Conservation (phyloP, 2,113 vertebrate genomes). For the Microcebus griseorufus region DNA sequence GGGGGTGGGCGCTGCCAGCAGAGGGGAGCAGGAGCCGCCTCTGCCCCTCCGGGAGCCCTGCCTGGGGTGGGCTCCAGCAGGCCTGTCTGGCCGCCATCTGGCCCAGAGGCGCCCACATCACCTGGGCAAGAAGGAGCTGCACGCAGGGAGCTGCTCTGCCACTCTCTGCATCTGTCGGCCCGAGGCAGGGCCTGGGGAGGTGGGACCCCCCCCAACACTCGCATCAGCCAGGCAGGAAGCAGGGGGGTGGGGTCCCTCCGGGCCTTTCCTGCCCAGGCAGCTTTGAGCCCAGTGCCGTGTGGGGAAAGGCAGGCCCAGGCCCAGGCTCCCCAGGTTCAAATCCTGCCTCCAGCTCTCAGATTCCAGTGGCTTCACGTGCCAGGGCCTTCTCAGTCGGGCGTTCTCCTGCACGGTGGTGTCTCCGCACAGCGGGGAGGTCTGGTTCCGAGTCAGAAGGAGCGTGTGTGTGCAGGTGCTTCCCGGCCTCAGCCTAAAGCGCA, state of each 20-base stretch:
- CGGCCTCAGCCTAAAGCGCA: accelerated
- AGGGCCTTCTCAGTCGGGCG: not conserved
- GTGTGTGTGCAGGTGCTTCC: accelerated
- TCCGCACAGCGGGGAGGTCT: not conserved
- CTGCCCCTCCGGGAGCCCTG: not conserved
- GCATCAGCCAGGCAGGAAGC: not conserved
- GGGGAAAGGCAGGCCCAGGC: no score
- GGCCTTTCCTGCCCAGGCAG: not conserved
- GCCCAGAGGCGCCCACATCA: not conserved
- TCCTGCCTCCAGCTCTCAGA: not conserved
- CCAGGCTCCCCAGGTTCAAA: accelerated
- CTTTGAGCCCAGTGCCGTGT: no score
- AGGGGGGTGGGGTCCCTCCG: accelerated
- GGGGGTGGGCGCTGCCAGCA: not conserved
- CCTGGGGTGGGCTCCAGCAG: not conserved
- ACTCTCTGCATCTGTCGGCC: not conserved
- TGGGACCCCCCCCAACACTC: not conserved
- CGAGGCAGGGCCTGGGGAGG: not conserved
- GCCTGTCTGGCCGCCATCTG: conserved; percentile 59
- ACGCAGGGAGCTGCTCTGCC: accelerated
- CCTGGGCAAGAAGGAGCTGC: not conserved
- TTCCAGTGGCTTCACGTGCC: not conserved
- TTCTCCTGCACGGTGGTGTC: not conserved
- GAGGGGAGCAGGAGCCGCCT: conserved; percentile 36
- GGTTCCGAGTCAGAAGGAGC: not conserved